Conservation (phyloP, 2,113 vertebrate genomes). For the Dasypus novemcinctus region DNA sequence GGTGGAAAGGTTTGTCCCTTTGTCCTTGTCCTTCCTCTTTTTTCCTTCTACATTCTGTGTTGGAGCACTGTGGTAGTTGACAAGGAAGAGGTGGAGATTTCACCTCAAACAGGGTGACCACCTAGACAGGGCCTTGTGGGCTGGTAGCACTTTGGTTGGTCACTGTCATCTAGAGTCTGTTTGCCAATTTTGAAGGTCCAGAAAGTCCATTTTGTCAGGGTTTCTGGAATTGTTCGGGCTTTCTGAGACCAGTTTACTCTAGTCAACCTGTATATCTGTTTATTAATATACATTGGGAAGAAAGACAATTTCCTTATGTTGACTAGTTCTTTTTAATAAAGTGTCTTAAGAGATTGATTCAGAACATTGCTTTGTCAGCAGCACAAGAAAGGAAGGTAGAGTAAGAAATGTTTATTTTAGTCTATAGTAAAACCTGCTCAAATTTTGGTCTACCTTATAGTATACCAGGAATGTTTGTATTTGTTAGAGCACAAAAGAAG, state of each 20-base stretch:
- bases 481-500: neutral
- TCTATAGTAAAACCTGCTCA: neutral
- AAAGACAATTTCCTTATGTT: neutral
- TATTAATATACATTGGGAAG: slow-evolving; percentile 7
- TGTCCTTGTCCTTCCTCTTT: neutral
- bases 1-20: slow-evolving; percentile 90
- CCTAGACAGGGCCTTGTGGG: neutral
- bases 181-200: neutral
- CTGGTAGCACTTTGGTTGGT: neutral
- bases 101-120: neutral
- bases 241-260: neutral
- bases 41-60: neutral
- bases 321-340: neutral
- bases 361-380: neutral
- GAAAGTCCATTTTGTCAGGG: slow-evolving; percentile 34
- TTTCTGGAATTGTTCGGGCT: neutral
- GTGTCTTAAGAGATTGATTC: neutral
- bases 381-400: neutral
- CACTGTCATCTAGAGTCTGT: neutral
- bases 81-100: neutral
- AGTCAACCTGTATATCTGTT: neutral
- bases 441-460: neutral
- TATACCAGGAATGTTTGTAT: neutral
- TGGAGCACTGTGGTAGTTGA: neutral
- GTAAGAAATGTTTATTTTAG: slow-evolving; percentile 44